Percentiles rank a stretch among this genome's conserved stretches.
Evolutionary conservation across 2,888 invertebrate genomes (phyloP).

Genomic region (Orthosia incerta): DNA sequence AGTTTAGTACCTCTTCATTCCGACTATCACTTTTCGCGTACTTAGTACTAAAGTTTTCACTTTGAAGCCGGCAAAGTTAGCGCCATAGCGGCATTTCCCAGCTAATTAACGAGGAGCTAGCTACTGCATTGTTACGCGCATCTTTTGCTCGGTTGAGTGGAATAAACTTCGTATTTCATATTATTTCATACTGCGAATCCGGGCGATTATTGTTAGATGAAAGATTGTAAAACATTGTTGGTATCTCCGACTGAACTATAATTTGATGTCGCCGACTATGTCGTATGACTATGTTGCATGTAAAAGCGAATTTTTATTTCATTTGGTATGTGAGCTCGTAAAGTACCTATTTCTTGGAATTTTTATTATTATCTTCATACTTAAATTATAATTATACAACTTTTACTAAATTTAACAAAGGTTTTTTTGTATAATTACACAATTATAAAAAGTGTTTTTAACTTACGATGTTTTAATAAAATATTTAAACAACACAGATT

Average conservation of each 20-base stretch:
- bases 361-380: not conserved
- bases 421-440: not conserved
- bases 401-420: not conserved
- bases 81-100: conserved; percentile 75
- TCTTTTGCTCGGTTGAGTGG: conserved; percentile 68
- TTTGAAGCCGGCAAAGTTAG: conserved; percentile 74
- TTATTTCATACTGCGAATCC: conserved; percentile 39
- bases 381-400: not conserved
- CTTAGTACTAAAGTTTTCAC: conserved; percentile 78
- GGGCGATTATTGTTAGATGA: conserved; percentile 32
- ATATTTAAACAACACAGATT: too few species aligned
- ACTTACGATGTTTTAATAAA: not conserved
- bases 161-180: conserved; percentile 71
- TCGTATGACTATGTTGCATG: conserved; percentile 10
- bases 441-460: not conserved
- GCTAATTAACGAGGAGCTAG: conserved; percentile 80
- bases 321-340: not conserved
- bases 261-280: conserved; percentile 1
- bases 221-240: conserved; percentile 31
- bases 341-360: not conserved
- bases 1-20: conserved; percentile 57
- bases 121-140: conserved; percentile 78
- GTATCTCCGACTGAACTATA: conserved; percentile 1
- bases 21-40: conserved; percentile 77
- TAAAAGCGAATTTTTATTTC: not conserved